These are phyloP conservation scores for Ginglymostoma cirratum DNA, from an alignment of 2,113 vertebrate species.

Conservation along the genomic window DNA sequence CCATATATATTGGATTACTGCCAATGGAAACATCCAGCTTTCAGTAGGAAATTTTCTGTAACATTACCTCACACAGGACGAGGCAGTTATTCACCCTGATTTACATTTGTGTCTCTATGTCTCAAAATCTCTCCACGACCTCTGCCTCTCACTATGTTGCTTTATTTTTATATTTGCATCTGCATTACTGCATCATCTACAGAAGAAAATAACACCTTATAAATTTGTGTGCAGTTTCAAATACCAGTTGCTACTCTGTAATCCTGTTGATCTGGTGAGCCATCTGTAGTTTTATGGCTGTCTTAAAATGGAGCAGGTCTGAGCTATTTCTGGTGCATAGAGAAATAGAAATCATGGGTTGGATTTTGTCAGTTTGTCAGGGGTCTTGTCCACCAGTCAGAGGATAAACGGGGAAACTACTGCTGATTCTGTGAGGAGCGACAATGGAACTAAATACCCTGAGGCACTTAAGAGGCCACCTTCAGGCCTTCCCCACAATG, in stretches of 20 bases:
- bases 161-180: slow-evolving; percentile 9
- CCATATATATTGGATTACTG: not conserved
- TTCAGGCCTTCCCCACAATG: not conserved
- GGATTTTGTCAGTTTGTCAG: too few species aligned
- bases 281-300: slow-evolving; percentile 18
- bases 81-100: not conserved
- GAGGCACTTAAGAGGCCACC: not conserved
- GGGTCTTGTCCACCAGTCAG: not conserved
- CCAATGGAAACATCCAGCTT: not conserved
- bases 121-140: not conserved
- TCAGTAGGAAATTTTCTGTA: not conserved
- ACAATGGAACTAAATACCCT: not conserved
- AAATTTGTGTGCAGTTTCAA: not conserved
- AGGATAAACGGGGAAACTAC: not conserved
- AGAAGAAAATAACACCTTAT: not conserved
- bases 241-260: not conserved
- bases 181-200: not conserved
- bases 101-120: not conserved
- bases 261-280: not conserved
- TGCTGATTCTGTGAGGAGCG: not conserved
- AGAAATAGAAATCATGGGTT: not conserved
- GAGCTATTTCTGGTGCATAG: not conserved
- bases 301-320: not conserved
- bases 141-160: not conserved
- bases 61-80: not conserved